Base-by-base conservation (phyloP, 2,797 vertebrate species). In the Rhyacichthys aspro region DNA sequence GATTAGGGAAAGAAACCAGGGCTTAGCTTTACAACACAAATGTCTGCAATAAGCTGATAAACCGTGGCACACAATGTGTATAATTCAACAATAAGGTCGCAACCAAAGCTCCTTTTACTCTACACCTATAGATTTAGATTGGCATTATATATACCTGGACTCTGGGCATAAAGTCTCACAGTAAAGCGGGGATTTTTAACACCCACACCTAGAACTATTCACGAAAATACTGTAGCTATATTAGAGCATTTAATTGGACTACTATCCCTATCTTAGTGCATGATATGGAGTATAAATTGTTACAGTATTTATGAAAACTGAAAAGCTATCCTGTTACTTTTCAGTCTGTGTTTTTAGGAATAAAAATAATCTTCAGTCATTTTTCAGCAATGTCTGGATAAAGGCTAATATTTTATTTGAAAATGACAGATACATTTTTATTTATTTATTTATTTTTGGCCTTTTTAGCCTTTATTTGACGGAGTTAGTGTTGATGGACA, bases 31-130 rank as follows among this genome's bases (percentile, higher is more conserved):
- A 43, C 9, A 38, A 37, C 16, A 36, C 3, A 15, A 11, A 18
- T 19, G 17, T 52, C 49, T 38, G 49, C 34, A 37, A 10, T 37
- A 38, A 38, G 11, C 37, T 52, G 49, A 52, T 38, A 52, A 52
- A 52, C 6, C 16, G 32, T 15, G 23, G 45, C 45, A 47, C 32
- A 47, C 5, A 14, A 34, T 11, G 11, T 12, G 11, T 12, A 52
- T 52, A 38, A 52, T 52, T 52, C 49, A 52, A 34, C 16, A 11
- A 37, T 52, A 52, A 52, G 36, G 34, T 52, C 33, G 18, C 12
- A 7, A 38, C 48, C 16, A 18, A 52, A 52, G 16, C 34, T 12
- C 33, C 34, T 52, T 37, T 52, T 38, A 18, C 34, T 36, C 32
- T 37, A 14, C 36, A 52, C 11, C 32, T 52, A 12, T 11, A 33